Evolutionary conservation across 2,113 vertebrate species (phyloP).

Genomic region (Philantomba maxwellii): DNA sequence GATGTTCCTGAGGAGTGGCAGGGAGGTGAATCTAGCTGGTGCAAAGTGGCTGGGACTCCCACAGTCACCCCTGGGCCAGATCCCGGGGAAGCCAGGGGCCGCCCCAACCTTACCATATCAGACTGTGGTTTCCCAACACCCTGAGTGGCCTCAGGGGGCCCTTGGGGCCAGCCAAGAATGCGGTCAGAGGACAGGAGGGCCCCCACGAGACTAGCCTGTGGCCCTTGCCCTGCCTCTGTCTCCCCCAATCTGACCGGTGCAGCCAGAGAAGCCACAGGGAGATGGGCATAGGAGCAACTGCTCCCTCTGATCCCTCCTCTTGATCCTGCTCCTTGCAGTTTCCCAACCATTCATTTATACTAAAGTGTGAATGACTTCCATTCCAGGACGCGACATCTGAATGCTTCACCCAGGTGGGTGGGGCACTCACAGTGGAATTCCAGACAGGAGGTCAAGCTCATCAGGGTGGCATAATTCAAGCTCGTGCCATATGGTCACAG

Average conservation of each 20-base stretch:
- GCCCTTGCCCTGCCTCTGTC: background rate
- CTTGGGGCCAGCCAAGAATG: background rate
- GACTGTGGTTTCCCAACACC: background rate
- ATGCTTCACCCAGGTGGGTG: background rate
- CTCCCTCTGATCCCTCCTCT: background rate
- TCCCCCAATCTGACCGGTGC: background rate
- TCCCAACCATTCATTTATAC: background rate
- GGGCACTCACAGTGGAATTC: background rate
- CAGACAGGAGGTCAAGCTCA: background rate
- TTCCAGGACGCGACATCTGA: no score
- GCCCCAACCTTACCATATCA: background rate
- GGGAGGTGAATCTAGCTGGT: background rate
- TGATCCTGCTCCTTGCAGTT: background rate
- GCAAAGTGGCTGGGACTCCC: background rate
- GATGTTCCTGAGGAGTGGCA: background rate
- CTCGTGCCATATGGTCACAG: background rate
- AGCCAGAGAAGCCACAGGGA: background rate
- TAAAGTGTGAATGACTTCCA: background rate
- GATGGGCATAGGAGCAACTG: background rate
- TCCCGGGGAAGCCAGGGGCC: slow-evolving; percentile 21
- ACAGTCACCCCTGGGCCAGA: background rate
- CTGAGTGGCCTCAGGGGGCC: background rate
- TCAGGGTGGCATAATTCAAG: background rate
- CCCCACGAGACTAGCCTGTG: background rate
- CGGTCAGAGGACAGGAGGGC: background rate